Percentiles rank a stretch among this genome's conserved stretches.
Conservation (phyloP, 1,140 invertebrate species). For the Pygmarrhopalites habei region DNA sequence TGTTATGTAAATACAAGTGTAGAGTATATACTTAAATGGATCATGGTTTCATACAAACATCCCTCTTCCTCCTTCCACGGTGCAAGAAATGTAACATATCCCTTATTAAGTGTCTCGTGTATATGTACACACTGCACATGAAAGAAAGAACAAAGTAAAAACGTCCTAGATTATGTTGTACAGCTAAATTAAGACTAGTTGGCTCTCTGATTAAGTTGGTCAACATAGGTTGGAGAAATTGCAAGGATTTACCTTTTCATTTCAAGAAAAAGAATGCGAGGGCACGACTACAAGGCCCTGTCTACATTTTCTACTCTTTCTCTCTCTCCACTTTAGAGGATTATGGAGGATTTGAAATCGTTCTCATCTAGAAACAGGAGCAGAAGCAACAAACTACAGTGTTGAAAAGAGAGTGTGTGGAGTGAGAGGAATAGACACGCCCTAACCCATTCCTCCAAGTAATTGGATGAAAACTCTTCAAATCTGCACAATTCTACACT, state of each 20-base stretch:
- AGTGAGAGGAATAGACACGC: background rate
- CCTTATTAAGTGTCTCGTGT: no score
- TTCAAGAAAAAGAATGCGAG: background rate
- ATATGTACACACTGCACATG: no score
- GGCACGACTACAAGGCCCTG: background rate
- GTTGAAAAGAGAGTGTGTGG: no score
- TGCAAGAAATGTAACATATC: no score
- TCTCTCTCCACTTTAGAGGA: constrained; percentile 8
- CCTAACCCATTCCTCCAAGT: background rate
- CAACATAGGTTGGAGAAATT: no score
- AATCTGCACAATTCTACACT: constrained; percentile 1
- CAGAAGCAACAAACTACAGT: background rate
- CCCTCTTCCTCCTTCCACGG: no score
- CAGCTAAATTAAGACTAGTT: background rate
- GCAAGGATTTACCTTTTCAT: background rate
- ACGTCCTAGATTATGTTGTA: background rate
- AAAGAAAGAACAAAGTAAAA: background rate
- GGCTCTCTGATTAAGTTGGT: background rate
- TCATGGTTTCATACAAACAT: no score
- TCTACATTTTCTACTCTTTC: background rate
- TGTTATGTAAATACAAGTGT: no score
- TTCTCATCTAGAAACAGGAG: constrained; percentile 1
- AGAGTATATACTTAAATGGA: no score
- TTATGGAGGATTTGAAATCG: constrained; percentile 1
- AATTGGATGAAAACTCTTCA: constrained; percentile 9